Base-by-base conservation (phyloP, 2,888 invertebrate species). In the Drosophila recens region DNA sequence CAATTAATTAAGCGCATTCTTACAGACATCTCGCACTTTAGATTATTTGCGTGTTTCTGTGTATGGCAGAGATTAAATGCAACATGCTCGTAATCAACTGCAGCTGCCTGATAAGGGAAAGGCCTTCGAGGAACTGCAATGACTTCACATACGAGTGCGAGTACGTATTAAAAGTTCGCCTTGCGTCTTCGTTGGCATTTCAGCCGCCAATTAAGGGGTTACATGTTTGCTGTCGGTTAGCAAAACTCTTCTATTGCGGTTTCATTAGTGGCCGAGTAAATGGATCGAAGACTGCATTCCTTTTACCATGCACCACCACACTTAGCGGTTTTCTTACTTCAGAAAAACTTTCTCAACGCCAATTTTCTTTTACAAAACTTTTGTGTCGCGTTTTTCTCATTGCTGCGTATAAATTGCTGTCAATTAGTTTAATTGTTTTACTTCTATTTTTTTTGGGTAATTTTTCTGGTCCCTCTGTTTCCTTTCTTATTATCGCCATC, bases 371-470 rank as follows among this genome's bases (percentile, higher is more conserved):
- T 20, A 43, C 17, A 49, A 67, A 82, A 87, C 65, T 72, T 83
- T 74, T 74, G 36, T 57, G 62, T 70, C 67, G 66, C 67, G 11
- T 62, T 69, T 64, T 65, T 64, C 56, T 58, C 49, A 62, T 72
- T 83, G 79, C 57, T 75, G 72, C 84, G 71, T 86, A 80, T 79
- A 84, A 84, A 89, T 87, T 83, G 89, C 87, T 80, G 78, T 75
- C 87, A 83, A 83, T 83, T 88, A 83, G 83, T 86, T 88, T 83
- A 83, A 83, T 83, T 83, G 83, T 87, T 84, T 88, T 76, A 71
- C 63, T 58, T 67, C 53, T 52, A 61, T 56, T 52, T 53, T 52
- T 33, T 46, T 30, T 40, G 13, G 3, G 53, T 61, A 43, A 43
- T 52, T 53, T 63, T 58, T 56, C 63, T 43, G 42, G 15, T 43